phyloP scores from a whole-genome alignment of 92 coral and sea anemone species.

The Porites rus region DNA sequence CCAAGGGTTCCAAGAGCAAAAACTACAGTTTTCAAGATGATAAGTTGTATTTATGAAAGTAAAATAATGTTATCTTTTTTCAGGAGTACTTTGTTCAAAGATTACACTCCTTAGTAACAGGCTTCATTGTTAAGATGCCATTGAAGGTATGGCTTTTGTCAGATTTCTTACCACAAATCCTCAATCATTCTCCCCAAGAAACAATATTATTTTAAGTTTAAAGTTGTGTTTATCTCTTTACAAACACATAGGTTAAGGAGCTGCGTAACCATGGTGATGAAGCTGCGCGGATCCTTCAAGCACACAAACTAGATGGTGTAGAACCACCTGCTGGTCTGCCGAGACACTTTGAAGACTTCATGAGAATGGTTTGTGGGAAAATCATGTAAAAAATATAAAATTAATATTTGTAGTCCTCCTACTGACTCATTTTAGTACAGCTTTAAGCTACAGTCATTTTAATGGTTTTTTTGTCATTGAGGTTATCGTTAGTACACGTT shows the following conservation, averaged over 20 bases:
- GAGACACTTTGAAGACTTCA: constrained; percentile 90
- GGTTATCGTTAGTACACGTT: no score
- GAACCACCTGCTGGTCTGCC: constrained; percentile 88
- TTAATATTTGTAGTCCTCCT: no score
- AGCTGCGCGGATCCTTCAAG: constrained; percentile 94
- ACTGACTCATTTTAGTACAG: no score
- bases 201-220: no score
- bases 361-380: constrained; percentile 74
- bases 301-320: constrained; percentile 88
- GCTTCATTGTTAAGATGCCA: constrained; percentile 96
- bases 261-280: constrained; percentile 98
- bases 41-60: background rate
- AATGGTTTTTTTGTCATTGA: no score
- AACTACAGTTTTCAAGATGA: no score
- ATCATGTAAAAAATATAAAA: background rate
- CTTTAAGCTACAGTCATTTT: no score
- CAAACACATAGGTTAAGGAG: constrained; percentile 78
- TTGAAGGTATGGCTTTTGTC: constrained; percentile 69
- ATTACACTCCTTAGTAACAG: constrained; percentile 90
- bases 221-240: no score
- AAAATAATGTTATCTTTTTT: background rate
- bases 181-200: no score
- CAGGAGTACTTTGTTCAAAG: constrained; percentile 95
- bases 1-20: no score
- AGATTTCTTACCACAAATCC: no score